Base-by-base conservation (phyloP, 1,140 invertebrate genomes). In the Cardiocondyla obscurior region DNA sequence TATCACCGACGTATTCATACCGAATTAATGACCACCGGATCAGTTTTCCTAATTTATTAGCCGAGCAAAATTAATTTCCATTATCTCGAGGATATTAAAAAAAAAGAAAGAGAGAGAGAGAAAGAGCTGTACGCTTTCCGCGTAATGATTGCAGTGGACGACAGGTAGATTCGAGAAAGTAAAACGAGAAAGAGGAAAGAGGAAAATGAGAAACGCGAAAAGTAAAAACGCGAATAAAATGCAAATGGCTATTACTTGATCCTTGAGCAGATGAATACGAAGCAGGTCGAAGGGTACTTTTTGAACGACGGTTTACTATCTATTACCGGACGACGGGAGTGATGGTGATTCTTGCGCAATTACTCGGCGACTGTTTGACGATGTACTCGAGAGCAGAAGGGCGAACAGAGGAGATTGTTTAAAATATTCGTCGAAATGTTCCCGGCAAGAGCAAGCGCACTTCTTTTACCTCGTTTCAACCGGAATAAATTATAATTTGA, bases 291-390 rank as follows among this genome's bases (percentile, higher is more conserved):
- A 83, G 28, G 70, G 65, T 67, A 77, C 70, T 85, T 85, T 83
- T 39, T 30, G 42, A 74, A 64, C 64, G 69, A 85, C 81, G 44
- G 84, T 83, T 83, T 85, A 81, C 81, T 87, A 83, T 83, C 85
- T 87, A 83, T 87, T 87, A 86, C 79, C 28, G 49, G 82, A 87
- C 76, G 62, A 51, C 49, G 69, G 33, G 10, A n/a, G 49, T 44
- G 53, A 74, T 55, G 69, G 49, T 83, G 77, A 28, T 87, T 74
- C 86, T 88, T 87, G 82, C 60, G 87, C 85, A 88, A 88, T 88
- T 88, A 88, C 64, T 86, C 51, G 82, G 58, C 60, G 85, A 82
- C 85, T 88, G 85, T 88, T 88, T 84, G 85, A 88, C 74, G 85
- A 88, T 76, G 76, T 58, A 84, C 85, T 88, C 49, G 28, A 88